Base-by-base conservation (phyloP, 1,140 invertebrate species). In the Drosophila obscura region DNA sequence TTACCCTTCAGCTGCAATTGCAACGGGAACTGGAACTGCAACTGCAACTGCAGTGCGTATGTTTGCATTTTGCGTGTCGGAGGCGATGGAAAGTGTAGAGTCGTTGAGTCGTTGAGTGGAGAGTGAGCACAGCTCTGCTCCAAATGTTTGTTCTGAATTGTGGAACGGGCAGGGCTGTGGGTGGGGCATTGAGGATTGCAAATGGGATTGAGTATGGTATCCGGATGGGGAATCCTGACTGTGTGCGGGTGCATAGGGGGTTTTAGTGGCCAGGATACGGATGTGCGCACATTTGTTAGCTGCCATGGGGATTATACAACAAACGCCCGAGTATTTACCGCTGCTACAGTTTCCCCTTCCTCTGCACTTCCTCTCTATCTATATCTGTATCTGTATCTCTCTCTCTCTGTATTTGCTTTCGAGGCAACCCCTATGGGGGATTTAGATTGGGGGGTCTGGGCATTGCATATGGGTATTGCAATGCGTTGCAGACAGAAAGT, bases 221-320 rank as follows among this genome's bases (percentile, higher is more conserved):
- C 26, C 26, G 26, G 26, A 28, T 28, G 26, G 26, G 26, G 26
- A 28, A 28, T 45, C 19, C 11, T 46, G 28, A 15, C 56, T 58
- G 9, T 58, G 41, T 48, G 46, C 15, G 15, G 39, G 22, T 5
- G 48, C 0, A 19, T 19, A 19, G 67, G 64, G 64, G 74, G 63
- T 41, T 75, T 71, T 65, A 64, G 78, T 63, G 77, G 68, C 74
- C 77, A 59, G 77, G 76, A 87, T 75, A 87, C 65, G 81, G 65
- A 85, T 87, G 82, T 87, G 82, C 56, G 74, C 65, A 82, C 78
- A 85, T 85, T 85, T 85, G 82, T 85, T 81, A 81, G 78, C 82
- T 81, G 82, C 78, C 82, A 65, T 39, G 78, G 65, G 82, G 82
- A 87, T 82, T 85, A 85, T 77, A 85, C 58, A 78, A 75, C 78